Evolutionary conservation across 2,113 vertebrate genomes (phyloP), one percentile per base, ranked within the genome.

Genomic region (Bombycilla garrulus): DNA sequence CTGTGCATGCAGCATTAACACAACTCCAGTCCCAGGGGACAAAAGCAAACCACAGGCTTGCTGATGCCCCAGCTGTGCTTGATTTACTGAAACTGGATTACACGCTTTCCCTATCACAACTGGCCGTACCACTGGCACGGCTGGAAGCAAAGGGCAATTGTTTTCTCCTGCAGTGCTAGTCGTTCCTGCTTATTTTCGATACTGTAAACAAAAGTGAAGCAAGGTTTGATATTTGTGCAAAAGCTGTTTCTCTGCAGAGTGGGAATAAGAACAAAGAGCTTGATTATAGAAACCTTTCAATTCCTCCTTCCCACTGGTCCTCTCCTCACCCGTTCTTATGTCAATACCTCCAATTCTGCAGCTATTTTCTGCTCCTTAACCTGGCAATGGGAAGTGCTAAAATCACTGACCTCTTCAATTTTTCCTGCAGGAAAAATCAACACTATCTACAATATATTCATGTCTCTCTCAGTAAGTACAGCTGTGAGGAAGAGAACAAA

Each of bases 401-500:
- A 89, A 71, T 67, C 60, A 74, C 29, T 81, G n/a, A 70, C 15
- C 12, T 86, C 54, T 86, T 36, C 31, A 74, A 25, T 71, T 87
- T 81, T 95, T 93, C 57, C 35, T 65, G 44, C 0, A 9, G 65
- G 60, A 71, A 79, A 71, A 89, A 71, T 56, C 33, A 78, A 71
- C 36, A 44, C 61, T 45, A 28, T 60, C 38, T 71, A 44, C 21
- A 56, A n/a, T 56, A 56, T 60, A 74, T 57, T 78, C 3, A 6
- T 81, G 61, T 83, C 24, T 54, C 12, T 89, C 77, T 92, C 33
- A 36, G 47, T 44, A 57, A 91, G n/a, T 67, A 61, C 72, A 88
- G 83, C 50, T 93, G 87, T 87, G 56, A 79, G 93, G 78, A 89
- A 91, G 12, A 84, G n/a, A 84, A 45, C 22, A 87, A 78, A 93